phyloP scores from a whole-genome alignment of 2,888 invertebrate genomes.

The Leptinotarsa peninsularis region DNA sequence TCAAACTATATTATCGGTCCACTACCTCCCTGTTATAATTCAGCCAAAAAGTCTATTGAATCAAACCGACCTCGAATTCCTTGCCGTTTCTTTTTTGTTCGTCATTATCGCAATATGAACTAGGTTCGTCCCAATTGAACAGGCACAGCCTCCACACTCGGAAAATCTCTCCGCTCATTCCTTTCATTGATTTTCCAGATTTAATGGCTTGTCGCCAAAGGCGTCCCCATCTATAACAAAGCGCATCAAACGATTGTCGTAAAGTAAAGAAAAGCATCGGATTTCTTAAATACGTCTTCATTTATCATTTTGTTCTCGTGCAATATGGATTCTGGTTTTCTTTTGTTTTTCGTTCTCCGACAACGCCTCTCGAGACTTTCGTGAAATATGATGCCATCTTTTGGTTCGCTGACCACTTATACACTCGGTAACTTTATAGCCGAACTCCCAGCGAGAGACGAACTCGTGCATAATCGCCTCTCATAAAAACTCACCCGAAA shows the following conservation, averaged over 20 bases:
- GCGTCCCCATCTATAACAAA: constrained; percentile 26
- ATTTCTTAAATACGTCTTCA: constrained; percentile 39
- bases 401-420: constrained; percentile 53
- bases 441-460: constrained; percentile 43
- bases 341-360: constrained; percentile 43
- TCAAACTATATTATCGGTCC: too few relatives aligned
- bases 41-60: neutral
- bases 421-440: constrained; percentile 48
- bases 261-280: constrained; percentile 29
- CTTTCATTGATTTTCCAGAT: constrained; percentile 25
- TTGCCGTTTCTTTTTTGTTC: neutral
- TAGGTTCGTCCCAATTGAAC: constrained; percentile 10
- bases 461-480: constrained; percentile 46
- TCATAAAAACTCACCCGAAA: constrained; percentile 41
- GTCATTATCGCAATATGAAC: constrained; percentile 15
- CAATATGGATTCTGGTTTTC: constrained; percentile 37
- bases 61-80: neutral
- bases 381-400: constrained; percentile 52
- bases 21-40: too few relatives aligned
- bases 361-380: constrained; percentile 41
- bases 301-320: constrained; percentile 38
- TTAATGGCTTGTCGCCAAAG: constrained; percentile 26
- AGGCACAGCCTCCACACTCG: constrained; percentile 2
- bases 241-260: constrained; percentile 31
- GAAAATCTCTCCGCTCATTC: neutral